Evolutionary conservation across 37 sponge, comb jelly and placozoan genomes (phyloP).

Genomic region (Aphrocallistes beatrix): DNA sequence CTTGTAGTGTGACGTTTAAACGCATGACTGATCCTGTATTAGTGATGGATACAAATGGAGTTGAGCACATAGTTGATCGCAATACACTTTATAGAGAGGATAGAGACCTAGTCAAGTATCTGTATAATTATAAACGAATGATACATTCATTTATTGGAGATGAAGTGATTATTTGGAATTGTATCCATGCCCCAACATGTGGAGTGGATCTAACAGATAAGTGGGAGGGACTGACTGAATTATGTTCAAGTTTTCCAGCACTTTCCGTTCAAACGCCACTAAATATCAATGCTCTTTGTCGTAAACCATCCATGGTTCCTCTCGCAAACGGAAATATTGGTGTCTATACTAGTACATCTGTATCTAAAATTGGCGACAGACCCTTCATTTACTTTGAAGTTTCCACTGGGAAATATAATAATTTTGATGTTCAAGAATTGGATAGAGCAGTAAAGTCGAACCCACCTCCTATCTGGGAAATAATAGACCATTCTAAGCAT

Average conservation of each 20-base stretch:
- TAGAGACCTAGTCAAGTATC: not conserved
- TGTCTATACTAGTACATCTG: not conserved
- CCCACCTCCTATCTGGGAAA: no score
- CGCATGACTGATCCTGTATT: not conserved
- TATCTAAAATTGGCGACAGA: not conserved
- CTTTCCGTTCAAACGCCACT: not conserved
- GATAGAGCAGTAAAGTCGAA: not conserved
- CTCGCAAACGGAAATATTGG: not conserved
- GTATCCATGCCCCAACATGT: not conserved
- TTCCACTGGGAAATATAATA: not conserved
- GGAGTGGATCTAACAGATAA: not conserved
- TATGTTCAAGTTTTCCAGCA: not conserved
- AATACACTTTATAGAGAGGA: not conserved
- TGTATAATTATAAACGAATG: not conserved
- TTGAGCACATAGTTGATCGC: not conserved
- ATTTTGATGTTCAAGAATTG: not conserved
- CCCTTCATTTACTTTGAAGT: not conserved
- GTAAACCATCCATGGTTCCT: not conserved
- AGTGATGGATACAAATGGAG: not conserved
- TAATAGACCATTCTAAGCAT: no score
- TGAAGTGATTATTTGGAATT: not conserved
- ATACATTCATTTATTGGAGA: not conserved
- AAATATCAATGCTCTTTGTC: not conserved
- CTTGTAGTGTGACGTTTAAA: not conserved
- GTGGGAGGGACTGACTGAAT: not conserved